Conservation (phyloP, 2,113 vertebrate genomes). For the Neogobius melanostomus region DNA sequence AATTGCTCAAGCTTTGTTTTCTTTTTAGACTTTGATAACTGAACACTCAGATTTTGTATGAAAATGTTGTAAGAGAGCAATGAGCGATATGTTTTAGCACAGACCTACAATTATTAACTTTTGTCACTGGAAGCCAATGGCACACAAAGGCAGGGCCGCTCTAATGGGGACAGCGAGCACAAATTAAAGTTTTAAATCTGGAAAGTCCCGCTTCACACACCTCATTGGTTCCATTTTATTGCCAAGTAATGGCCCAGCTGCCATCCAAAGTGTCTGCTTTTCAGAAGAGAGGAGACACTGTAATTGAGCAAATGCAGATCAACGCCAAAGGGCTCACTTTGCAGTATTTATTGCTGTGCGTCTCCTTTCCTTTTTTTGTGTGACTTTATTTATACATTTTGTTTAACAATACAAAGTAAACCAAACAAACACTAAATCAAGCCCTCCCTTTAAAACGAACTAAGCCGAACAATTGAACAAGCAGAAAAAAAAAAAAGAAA, state of each 20-base stretch:
- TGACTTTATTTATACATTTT: conserved; percentile 19
- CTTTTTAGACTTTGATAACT: no score
- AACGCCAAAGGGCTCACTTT: conserved; percentile 30
- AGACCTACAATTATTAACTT: background rate
- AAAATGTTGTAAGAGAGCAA: background rate
- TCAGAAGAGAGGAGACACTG: conserved; percentile 13
- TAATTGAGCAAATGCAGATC: conserved; percentile 34
- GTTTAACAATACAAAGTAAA: no score
- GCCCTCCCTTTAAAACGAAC: no score
- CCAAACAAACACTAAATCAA: no score
- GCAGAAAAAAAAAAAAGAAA: no score
- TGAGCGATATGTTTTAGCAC: conserved; percentile 12
- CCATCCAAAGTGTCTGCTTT: conserved; percentile 47
- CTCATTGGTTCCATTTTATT: conserved; percentile 73
- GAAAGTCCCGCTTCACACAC: conserved; percentile 58
- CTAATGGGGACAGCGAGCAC: conserved; percentile 48
- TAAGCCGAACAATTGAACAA: no score
- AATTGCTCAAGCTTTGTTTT: background rate
- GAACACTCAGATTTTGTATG: no score
- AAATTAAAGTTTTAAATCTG: conserved; percentile 60
- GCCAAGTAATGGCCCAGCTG: conserved; percentile 55
- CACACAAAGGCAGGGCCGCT: conserved; percentile 4
- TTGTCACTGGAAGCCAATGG: conserved; percentile 9
- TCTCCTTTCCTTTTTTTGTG: background rate
- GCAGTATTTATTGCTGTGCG: conserved; percentile 13